Conservation (phyloP, 2,797 vertebrate species). For the Cichlasoma orientale region DNA sequence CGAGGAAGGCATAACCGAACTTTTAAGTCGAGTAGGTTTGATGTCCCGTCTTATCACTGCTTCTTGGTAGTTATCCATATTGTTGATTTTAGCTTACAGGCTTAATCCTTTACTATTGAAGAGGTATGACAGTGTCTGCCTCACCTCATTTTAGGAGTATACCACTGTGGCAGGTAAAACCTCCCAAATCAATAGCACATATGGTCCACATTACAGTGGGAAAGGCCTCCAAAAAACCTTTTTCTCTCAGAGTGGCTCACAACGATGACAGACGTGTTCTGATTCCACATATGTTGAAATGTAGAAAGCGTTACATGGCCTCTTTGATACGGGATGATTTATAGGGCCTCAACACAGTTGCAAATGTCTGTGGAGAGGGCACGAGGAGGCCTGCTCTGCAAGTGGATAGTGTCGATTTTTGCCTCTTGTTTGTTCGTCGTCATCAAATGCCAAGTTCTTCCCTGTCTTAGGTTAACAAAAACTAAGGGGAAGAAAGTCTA, state of each 20-base stretch:
- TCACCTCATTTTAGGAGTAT: constrained; percentile 72
- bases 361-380: constrained; percentile 79
- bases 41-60: background rate
- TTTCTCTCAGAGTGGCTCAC: constrained; percentile 75
- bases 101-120: constrained; percentile 60
- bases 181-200: constrained; percentile 79
- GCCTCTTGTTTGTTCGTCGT: constrained; percentile 26
- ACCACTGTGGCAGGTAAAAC: constrained; percentile 77
- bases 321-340: constrained; percentile 87
- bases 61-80: constrained; percentile 59
- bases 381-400: constrained; percentile 69
- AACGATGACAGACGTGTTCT: constrained; percentile 82
- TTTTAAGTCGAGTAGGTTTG: background rate
- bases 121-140: constrained; percentile 61
- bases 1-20: background rate
- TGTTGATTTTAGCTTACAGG: constrained; percentile 72
- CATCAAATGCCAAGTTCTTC: background rate
- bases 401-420: constrained; percentile 78
- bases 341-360: constrained; percentile 83
- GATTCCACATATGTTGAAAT: constrained; percentile 87
- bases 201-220: constrained; percentile 82
- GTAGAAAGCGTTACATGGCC: constrained; percentile 85
- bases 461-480: background rate
- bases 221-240: constrained; percentile 71
- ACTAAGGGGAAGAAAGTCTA: background rate